Conservation (phyloP, 2,797 vertebrate genomes). For the Hoplostethus atlanticus region DNA sequence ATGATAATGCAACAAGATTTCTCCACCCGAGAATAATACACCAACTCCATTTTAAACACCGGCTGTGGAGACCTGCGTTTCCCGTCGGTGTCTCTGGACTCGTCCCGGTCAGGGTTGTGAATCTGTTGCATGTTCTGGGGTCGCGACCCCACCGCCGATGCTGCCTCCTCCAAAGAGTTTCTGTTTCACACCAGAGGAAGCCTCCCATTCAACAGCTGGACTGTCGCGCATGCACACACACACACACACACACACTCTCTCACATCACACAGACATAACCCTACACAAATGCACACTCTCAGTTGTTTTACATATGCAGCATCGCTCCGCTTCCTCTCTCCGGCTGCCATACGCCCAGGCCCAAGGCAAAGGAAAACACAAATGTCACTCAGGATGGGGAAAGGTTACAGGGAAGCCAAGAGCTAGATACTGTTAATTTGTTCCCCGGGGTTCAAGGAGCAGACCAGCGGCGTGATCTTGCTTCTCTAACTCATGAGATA, state of each 20-base stretch:
- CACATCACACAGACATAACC: constrained; percentile 44
- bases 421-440: constrained; percentile 83
- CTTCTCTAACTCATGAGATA: constrained; percentile 63
- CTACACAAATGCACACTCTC: constrained; percentile 36
- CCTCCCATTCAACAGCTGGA: constrained; percentile 65
- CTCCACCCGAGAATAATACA: constrained; percentile 27
- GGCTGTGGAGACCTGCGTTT: constrained; percentile 11
- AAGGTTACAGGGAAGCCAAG: constrained; percentile 80
- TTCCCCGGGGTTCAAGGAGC: constrained; percentile 74
- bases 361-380: constrained; percentile 80
- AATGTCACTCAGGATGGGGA: constrained; percentile 82
- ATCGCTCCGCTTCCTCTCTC: constrained; percentile 68
- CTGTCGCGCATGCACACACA: constrained; percentile 24
- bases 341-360: constrained; percentile 69
- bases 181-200: constrained; percentile 58
- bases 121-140: constrained; percentile 63
- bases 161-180: constrained; percentile 52
- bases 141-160: constrained; percentile 52
- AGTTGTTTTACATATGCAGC: constrained; percentile 76
- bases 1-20: constrained; percentile 47
- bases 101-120: constrained; percentile 48
- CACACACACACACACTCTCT: constrained; percentile 40
- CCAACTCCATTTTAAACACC: constrained; percentile 14
- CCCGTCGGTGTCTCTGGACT: constrained; percentile 19
- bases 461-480: constrained; percentile 53